Evolutionary conservation across 2,113 vertebrate species (phyloP), one percentile per base, ranked within the genome.

Genomic region (Lophochroa leadbeateri): DNA sequence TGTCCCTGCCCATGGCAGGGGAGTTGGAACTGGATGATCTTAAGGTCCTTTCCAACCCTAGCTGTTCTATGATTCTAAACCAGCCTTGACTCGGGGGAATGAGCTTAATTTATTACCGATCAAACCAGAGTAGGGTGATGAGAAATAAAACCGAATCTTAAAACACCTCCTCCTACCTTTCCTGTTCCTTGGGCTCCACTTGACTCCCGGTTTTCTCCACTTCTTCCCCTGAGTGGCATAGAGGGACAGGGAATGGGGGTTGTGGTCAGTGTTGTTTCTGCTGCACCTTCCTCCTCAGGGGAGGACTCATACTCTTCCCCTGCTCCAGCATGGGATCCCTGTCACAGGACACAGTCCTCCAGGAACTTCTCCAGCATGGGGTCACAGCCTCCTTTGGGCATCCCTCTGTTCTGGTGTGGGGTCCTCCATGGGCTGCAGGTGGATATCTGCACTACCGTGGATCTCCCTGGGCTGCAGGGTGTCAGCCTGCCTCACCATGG

Each of bases 311-410:
- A 13, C 15, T 23, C 17, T 29, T 65, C 3, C 44, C 8, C 9
- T 46, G 50, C 41, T 46, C 24, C 28, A 27, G 4, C 0, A 2
- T 79, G 72, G 27, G 50, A 5, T 44, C 44, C 13, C 12, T 70
- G 27, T 60, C 23, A 6, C 1, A 2, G 67, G 27, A 47, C 8
- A 11, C 29, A 53, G 2, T 63, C 28, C 43, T 68, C 16, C 10
- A 0, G 5, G 12, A 35, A 7, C 28, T 53, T 35, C 47, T 74
- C 53, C n/a, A 37, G 0, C 2, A 0, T 1, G 1, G 60, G 43
- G 28, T 41, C 52, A 37, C 37, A 37, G 37, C 37, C 37, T 37
- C 37, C 3, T 37, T 37, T 37, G 37, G 37, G 37, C 37, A 37
- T 37, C 37, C 37, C 37, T 37, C 37, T 37, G 37, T 37, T 37